Percentiles rank a stretch among this genome's conserved stretches.
Evolutionary conservation across 2,113 vertebrate genomes (phyloP).

Genomic region (Egretta garzetta): DNA sequence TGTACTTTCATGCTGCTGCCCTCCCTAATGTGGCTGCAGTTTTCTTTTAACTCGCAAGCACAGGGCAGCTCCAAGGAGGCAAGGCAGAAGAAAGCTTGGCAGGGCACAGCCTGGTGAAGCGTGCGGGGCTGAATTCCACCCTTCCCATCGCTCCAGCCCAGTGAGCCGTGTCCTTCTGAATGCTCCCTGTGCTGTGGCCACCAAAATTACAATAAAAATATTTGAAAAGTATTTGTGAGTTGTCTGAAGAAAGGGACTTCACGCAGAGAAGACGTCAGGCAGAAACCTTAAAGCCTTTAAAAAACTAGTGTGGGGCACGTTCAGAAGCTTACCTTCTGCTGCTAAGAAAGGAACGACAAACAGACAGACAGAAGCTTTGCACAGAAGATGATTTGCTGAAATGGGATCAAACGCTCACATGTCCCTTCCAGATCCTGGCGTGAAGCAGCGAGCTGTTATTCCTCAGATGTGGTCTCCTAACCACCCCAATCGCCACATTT

Average conservation of each 20-base stretch:
- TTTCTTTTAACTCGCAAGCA: background rate
- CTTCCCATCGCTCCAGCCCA: background rate
- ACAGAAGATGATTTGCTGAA: background rate
- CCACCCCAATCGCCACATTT: fast-evolving
- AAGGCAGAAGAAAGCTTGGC: slow-evolving; percentile 4
- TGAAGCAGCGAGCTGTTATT: fast-evolving
- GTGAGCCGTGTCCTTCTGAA: slow-evolving; percentile 41
- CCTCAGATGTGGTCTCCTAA: background rate
- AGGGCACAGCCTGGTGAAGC: slow-evolving; percentile 5
- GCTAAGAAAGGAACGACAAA: background rate
- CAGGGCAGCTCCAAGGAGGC: background rate
- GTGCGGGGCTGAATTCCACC: background rate
- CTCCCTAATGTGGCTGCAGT: background rate
- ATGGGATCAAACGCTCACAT: background rate
- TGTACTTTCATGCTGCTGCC: background rate
- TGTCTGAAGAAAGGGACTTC: slow-evolving; percentile 11
- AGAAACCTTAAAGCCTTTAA: background rate
- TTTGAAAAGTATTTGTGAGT: slow-evolving; percentile 31
- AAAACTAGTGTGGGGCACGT: background rate
- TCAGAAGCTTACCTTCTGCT: background rate
- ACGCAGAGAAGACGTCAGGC: background rate
- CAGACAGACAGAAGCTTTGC: background rate
- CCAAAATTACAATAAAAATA: slow-evolving; percentile 36
- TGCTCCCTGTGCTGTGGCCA: slow-evolving; percentile 13
- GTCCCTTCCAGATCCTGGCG: background rate